Conservation (phyloP, 2,888 invertebrate genomes). For the Bhutanitis thaidina region DNA sequence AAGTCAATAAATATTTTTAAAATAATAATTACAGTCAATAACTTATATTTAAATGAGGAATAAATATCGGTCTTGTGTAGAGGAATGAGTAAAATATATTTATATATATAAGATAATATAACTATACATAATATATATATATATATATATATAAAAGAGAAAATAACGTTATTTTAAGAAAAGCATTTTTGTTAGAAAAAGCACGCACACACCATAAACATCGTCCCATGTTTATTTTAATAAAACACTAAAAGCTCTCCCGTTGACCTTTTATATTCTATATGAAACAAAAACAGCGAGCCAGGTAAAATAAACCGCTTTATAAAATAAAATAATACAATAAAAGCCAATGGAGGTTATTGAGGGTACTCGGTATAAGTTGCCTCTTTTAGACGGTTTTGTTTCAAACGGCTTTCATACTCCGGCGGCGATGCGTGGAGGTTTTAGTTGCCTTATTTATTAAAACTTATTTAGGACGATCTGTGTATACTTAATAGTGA, state of each 20-base stretch:
- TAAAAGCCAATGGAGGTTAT: slow-evolving; percentile 3
- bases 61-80: no score
- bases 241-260: slow-evolving; percentile 7
- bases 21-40: no score
- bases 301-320: slow-evolving; percentile 22
- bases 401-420: slow-evolving; percentile 42
- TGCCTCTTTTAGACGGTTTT: slow-evolving; percentile 43
- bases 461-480: no score
- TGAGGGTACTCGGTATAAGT: slow-evolving; percentile 36
- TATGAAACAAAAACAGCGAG: slow-evolving; percentile 28
- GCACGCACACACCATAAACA: not conserved
- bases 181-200: not conserved
- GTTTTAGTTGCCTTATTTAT: not conserved
- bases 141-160: not conserved
- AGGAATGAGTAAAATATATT: no score
- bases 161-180: not conserved
- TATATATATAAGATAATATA: no score
- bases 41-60: no score
- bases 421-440: slow-evolving; percentile 21
- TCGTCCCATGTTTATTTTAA: slow-evolving; percentile 10
- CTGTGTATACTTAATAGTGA: not conserved
- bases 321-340: slow-evolving; percentile 38
- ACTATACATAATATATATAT: no score
- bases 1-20: no score
- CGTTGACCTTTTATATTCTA: slow-evolving; percentile 22